Evolutionary conservation across 2,113 vertebrate genomes (phyloP).

Genomic region (Aphelocoma coerulescens): DNA sequence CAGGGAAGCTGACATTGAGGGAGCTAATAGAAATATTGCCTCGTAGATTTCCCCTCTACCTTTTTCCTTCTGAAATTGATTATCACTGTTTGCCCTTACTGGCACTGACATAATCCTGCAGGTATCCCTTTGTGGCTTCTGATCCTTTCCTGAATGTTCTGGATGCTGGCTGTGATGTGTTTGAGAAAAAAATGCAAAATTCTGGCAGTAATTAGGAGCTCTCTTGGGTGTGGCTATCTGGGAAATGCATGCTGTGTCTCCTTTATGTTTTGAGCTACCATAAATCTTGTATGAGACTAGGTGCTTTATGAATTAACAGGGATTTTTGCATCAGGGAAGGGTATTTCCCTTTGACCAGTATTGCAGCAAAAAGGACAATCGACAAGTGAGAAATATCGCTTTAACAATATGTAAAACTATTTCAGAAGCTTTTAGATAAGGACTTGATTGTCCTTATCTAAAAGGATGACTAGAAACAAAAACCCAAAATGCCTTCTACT

Average conservation of each 20-base stretch:
- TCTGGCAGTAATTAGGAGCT: background rate
- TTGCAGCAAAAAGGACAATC: background rate
- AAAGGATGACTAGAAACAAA: background rate
- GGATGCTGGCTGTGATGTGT: background rate
- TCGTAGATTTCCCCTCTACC: background rate
- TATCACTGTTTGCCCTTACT: background rate
- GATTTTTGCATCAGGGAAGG: background rate
- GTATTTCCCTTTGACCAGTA: background rate
- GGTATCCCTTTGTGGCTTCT: background rate
- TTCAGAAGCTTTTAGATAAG: background rate
- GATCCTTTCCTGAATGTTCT: background rate
- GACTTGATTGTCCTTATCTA: background rate
- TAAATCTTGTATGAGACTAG: background rate
- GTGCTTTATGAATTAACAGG: background rate
- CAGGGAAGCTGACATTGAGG: background rate
- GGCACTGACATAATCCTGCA: background rate
- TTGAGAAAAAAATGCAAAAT: background rate
- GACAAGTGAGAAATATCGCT: background rate
- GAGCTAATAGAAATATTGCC: background rate
- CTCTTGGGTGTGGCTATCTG: background rate
- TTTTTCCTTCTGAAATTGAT: background rate
- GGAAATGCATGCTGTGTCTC: background rate
- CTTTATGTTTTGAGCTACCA: background rate
- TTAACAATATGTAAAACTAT: background rate
- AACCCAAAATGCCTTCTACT: accelerated